Conservation (phyloP, 2,113 vertebrate species). For the Myotis yumanensis region DNA sequence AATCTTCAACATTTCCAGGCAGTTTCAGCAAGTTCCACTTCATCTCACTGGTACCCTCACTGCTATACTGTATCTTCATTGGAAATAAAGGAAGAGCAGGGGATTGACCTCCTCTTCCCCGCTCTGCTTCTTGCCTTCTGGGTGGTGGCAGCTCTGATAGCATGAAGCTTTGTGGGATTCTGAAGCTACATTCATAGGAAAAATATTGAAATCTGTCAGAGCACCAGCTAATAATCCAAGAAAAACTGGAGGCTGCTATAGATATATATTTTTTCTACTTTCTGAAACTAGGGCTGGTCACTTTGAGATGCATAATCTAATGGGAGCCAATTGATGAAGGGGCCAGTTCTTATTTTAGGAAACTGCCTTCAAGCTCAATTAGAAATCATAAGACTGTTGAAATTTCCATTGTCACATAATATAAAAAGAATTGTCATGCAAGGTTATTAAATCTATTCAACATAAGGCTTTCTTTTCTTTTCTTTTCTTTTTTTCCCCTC, state of each 20-base stretch:
- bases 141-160: not conserved
- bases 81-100: not conserved
- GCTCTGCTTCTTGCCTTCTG: not conserved
- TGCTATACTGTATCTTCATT: not conserved
- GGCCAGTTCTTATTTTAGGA: constrained; percentile 74
- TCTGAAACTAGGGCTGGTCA: constrained; percentile 71
- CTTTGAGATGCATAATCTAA: constrained; percentile 75
- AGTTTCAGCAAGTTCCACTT: not conserved
- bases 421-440: constrained; percentile 20
- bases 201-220: constrained; percentile 69
- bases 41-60: not conserved
- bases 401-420: constrained; percentile 74
- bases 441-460: not conserved
- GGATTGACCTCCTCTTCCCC: not conserved
- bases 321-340: constrained; percentile 70
- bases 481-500: not conserved
- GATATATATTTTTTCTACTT: constrained; percentile 69
- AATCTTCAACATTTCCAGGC: not conserved
- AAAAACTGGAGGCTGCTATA: constrained; percentile 74
- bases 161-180: constrained; percentile 66
- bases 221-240: constrained; percentile 69
- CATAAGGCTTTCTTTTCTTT: not conserved
- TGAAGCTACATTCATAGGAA: constrained; percentile 67
- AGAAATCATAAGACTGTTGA: constrained; percentile 75
- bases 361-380: constrained; percentile 74